Conservation (phyloP, 2,888 invertebrate genomes). For the Chalcosyrphus nemorum region DNA sequence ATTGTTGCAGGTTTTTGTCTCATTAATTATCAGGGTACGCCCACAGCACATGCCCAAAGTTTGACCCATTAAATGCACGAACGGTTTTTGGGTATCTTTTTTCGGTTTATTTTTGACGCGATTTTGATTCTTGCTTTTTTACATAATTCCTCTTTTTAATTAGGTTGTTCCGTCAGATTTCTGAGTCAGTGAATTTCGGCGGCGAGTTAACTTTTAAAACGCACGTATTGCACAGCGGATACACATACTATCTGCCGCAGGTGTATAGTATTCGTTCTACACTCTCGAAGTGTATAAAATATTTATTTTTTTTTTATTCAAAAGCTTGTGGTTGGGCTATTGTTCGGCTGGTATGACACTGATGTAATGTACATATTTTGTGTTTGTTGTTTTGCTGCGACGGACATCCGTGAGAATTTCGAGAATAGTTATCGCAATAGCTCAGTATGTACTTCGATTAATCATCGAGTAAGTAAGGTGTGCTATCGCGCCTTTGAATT, state of each 20-base stretch:
- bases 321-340: slow-evolving; percentile 33
- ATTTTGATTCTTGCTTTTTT: slow-evolving; percentile 15
- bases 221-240: slow-evolving; percentile 42
- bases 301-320: slow-evolving; percentile 6
- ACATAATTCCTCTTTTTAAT: slow-evolving; percentile 32
- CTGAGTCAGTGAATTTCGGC: neutral
- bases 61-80: slow-evolving; percentile 77
- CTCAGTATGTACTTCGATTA: slow-evolving; percentile 43
- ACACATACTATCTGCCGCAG: slow-evolving; percentile 25
- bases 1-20: slow-evolving; percentile 78
- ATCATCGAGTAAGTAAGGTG: slow-evolving; percentile 43
- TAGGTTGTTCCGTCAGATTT: neutral
- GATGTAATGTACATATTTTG: slow-evolving; percentile 25
- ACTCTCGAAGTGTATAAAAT: slow-evolving; percentile 49
- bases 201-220: slow-evolving; percentile 13
- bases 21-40: slow-evolving; percentile 78
- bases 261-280: slow-evolving; percentile 18
- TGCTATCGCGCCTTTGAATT: neutral
- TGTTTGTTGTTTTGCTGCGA: slow-evolving; percentile 24
- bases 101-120: neutral
- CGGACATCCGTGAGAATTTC: slow-evolving; percentile 66
- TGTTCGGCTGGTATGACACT: slow-evolving; percentile 33
- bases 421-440: slow-evolving; percentile 52
- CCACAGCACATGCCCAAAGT: slow-evolving; percentile 77
- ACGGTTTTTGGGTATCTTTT: neutral